Evolutionary conservation across 2,113 vertebrate genomes (phyloP).

Genomic region (Labrus mixtus): DNA sequence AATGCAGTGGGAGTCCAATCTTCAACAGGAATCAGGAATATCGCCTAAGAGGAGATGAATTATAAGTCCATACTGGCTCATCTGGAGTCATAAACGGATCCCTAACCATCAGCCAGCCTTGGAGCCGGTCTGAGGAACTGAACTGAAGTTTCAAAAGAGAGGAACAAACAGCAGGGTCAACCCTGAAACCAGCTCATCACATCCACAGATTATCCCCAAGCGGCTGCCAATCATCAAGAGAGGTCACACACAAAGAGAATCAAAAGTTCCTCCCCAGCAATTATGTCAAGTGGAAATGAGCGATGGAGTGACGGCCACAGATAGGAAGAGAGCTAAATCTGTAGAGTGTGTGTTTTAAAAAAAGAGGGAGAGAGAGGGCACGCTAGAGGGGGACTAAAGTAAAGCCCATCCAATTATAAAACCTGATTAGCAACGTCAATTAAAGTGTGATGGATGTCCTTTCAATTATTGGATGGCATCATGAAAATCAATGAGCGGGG

Average conservation of each 20-base stretch:
- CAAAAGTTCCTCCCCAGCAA: slow-evolving; percentile 67
- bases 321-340: slow-evolving; percentile 40
- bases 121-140: slow-evolving; percentile 56
- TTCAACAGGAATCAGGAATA: slow-evolving; percentile 41
- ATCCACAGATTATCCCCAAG: slow-evolving; percentile 66
- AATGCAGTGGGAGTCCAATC: slow-evolving; percentile 59
- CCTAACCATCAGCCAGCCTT: slow-evolving; percentile 60
- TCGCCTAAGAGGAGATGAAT: slow-evolving; percentile 67
- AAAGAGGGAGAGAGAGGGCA: slow-evolving; percentile 19
- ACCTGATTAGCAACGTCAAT: slow-evolving; percentile 90
- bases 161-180: slow-evolving; percentile 62
- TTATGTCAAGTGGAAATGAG: slow-evolving; percentile 67
- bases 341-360: slow-evolving; percentile 15
- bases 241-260: slow-evolving; percentile 70
- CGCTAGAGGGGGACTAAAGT: slow-evolving; percentile 65
- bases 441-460: slow-evolving; percentile 87
- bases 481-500: slow-evolving; percentile 77
- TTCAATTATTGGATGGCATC: slow-evolving; percentile 82
- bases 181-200: slow-evolving; percentile 62
- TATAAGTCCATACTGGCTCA: slow-evolving; percentile 41
- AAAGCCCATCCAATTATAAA: slow-evolving; percentile 88
- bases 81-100: slow-evolving; percentile 66
- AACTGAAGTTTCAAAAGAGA: slow-evolving; percentile 40
- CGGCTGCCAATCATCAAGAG: slow-evolving; percentile 69
- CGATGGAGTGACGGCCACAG: slow-evolving; percentile 38